Evolutionary conservation across 2,888 invertebrate species (phyloP), one percentile per base, ranked within the genome.

Genomic region (Drosophila yooni): DNA sequence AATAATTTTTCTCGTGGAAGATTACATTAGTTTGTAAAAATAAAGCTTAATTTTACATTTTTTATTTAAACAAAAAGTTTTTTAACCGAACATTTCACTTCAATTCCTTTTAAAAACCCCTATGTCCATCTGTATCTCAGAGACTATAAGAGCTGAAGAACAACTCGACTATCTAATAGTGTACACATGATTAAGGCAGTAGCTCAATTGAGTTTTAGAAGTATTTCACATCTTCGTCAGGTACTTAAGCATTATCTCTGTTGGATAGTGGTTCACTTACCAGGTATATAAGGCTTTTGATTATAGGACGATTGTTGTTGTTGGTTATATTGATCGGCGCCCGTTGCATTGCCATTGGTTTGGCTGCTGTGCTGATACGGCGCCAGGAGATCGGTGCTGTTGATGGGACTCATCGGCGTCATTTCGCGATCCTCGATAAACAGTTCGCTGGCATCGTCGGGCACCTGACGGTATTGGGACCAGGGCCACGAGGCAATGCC

Each of bases 401-500:
- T 91, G 67, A 92, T 91, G 85, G 93, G 93, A 89, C 94, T 94
- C 91, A 94, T 94, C 79, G 94, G 93, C 81, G 93, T 93, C 92
- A 93, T 91, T 89, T 94, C 94, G 79, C 94, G 92, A 91, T 94
- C 94, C 84, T 94, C 94, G 77, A 94, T 93, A 77, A 94, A 94
- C 91, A 94, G 92, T 83, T 94, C 94, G 92, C 95, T 95, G 70
- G 94, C 94, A 91, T 95, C 95, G 91, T 95, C 95, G 80, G 94
- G 94, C 70, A 95, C 95, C 70, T 95, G 95, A 79, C 94, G 94
- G 90, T 95, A 95, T 83, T 94, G 94, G n/a, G 92, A 84, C 83
- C 94, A 94, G 80, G 94, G 94, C 92, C 94, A 95, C 83, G 94
- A 94, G 83, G 95, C 94, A 82, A 95, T 93, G 82, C 95, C 93